A percentile compares a stretch with the other conserved stretches of the same genome.
These are phyloP conservation scores for Onychostoma macrolepis DNA, from an alignment of 2,113 vertebrate species.

Conservation along the genomic window DNA sequence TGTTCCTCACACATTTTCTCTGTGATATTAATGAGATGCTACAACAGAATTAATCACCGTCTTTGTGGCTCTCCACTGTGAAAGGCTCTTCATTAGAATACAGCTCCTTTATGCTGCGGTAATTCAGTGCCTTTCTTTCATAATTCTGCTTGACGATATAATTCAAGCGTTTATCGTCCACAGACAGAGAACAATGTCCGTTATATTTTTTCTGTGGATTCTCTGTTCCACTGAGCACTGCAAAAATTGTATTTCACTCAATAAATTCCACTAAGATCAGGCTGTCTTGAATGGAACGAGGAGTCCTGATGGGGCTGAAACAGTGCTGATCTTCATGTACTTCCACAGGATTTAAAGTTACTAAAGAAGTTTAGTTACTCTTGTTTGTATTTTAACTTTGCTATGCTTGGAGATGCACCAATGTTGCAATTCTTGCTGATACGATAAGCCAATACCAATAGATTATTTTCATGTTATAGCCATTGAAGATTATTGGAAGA, in stretches of 20 bases:
- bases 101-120: neutral
- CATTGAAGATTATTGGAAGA: neutral
- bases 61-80: slow-evolving; percentile 9
- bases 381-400: neutral
- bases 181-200: neutral
- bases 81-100: slow-evolving; percentile 34
- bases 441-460: neutral
- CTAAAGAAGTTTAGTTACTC: neutral
- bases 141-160: slow-evolving; percentile 23
- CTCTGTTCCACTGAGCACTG: neutral
- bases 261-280: slow-evolving; percentile 4
- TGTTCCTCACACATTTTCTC: neutral
- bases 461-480: neutral
- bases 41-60: neutral
- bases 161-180: neutral
- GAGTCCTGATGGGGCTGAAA: neutral
- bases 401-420: neutral
- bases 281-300: neutral
- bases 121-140: neutral
- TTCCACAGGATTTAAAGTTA: neutral
- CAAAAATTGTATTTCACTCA: neutral
- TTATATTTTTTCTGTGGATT: neutral
- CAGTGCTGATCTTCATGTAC: neutral
- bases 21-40: slow-evolving; percentile 36
- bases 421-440: neutral